Evolutionary conservation across 2,888 invertebrate genomes (phyloP), one percentile per base, ranked within the genome.

Genomic region (Protophormia terraenovae): DNA sequence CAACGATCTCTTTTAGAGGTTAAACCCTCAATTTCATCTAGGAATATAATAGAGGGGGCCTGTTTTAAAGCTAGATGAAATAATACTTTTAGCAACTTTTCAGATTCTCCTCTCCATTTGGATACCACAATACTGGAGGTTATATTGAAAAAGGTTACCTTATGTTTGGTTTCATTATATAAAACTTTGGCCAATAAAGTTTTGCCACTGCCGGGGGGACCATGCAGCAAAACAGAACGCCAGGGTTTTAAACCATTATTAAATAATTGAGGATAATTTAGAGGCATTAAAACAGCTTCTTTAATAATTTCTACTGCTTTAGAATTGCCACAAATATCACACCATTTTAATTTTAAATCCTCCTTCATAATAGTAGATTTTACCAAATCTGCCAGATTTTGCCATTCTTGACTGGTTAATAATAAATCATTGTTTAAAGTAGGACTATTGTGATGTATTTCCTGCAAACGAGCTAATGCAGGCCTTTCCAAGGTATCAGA

Each of bases 71-170:
- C 98, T 92, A 98, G 93, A 88, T 98, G 97, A 92, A 98, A 98
- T 58, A 98, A 93, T 0, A 97, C 95, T 0, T 97, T 95, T 55
- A 98, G 94, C 88, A 98, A 95, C 93, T 98, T 98, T 93, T 98
- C 98, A 0, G 98, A 98, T 88, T 99, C 98, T 0, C 98, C 98
- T 35, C 98, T 94, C 98, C 98, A 98, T 93, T 99, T 99, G 89
- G 97, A 97, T n/a, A 98, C 95, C 55, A 98, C 94, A 2, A 96
- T 96, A 89, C 98, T 97, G 83, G 97, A 96, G 2, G 97, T 96
- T 14, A 98, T 95, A 90, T 98, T 98, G 92, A 99, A 98, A 93
- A 98, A 98, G 0, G 97, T 97, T 83, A 95, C 94, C 93, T 94
- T 89, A 91, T 93, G 87, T 2, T 89, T 88, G 86, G 96, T 96